Base-by-base conservation (phyloP, 2,888 invertebrate genomes). In the Tineola bisselliella region DNA sequence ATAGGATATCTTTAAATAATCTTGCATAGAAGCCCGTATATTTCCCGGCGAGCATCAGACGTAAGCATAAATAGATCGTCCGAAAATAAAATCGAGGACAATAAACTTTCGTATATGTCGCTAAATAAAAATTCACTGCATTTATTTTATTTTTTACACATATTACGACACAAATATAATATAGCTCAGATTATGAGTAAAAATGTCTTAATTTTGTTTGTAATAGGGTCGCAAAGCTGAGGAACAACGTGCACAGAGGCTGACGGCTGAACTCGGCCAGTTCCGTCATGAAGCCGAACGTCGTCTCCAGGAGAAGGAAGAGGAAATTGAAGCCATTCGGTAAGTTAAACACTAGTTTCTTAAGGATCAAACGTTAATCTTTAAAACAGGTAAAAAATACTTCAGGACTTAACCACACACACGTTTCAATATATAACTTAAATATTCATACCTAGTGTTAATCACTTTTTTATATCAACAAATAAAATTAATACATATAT, bases 251-350 rank as follows among this genome's bases (percentile, higher is more conserved):
- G 89, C 95, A 67, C 95, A 96, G 88, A 93, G 98, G 76, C 89
- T 99, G 84, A 89, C 96, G 64, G 93, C 98, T 69, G 99, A 99
- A 79, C 91, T 98, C 73, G 94, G 93, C 69, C 95, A 94, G 86
- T 94, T 96, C 90, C 95, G 98, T 73, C 95, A 97, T 80, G 99
- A 99, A 74, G 95, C 96, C 77, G 99, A 99, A 88, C 96, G 96
- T 82, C 94, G 98, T 75, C 90, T 99, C 73, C 93, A 94, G 69
- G 98, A 98, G 89, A 99, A 99, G 91, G 99, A 99, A 71, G 99
- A 99, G 80, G 99, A 99, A 89, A 93, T 99, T 77, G 99, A 99
- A 88, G 89, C 92, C 70, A 95, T 98, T 81, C 97, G 98, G 98
- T 98, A 84, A 93, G 94, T 69, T 12, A 43, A 43, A n/a, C 43